phyloP scores from a whole-genome alignment of 2,797 vertebrate species.

The Lerista edwardsae region DNA sequence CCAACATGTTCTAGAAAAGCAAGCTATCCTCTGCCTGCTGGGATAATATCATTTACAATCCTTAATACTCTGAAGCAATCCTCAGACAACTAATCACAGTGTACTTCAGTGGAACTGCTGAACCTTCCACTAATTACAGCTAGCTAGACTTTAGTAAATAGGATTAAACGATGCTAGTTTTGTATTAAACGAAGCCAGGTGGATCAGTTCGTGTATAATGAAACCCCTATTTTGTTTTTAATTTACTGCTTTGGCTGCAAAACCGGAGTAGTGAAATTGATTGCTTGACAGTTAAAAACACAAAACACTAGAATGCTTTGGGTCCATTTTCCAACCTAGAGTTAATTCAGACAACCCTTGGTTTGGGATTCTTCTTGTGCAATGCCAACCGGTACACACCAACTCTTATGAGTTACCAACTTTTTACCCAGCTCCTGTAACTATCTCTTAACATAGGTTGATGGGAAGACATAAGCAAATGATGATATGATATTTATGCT shows the following conservation, averaged over 20 bases:
- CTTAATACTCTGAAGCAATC: conserved; percentile 65
- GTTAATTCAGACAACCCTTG: neutral
- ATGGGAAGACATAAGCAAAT: neutral
- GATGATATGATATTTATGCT: neutral
- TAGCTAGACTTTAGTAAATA: conserved; percentile 48
- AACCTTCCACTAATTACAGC: conserved; percentile 50
- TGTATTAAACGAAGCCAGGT: rapidly evolving
- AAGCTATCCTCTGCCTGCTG: neutral
- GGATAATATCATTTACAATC: neutral
- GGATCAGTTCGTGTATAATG: neutral
- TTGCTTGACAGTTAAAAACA: neutral
- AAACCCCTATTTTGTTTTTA: neutral
- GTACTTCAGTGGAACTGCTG: conserved; percentile 66
- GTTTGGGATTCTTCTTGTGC: neutral
- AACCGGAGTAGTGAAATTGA: neutral
- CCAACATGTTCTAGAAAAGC: neutral
- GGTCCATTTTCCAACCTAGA: neutral
- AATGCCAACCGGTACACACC: neutral
- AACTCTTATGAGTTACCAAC: neutral
- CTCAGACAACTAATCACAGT: conserved; percentile 53
- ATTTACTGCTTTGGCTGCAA: neutral
- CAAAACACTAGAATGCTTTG: neutral
- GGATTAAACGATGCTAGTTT: conserved; percentile 45
- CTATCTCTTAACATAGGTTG: neutral
- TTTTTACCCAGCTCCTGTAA: neutral